phyloP scores from a whole-genome alignment of 2,797 vertebrate species.

The Cynodonichthys magdalenae region DNA sequence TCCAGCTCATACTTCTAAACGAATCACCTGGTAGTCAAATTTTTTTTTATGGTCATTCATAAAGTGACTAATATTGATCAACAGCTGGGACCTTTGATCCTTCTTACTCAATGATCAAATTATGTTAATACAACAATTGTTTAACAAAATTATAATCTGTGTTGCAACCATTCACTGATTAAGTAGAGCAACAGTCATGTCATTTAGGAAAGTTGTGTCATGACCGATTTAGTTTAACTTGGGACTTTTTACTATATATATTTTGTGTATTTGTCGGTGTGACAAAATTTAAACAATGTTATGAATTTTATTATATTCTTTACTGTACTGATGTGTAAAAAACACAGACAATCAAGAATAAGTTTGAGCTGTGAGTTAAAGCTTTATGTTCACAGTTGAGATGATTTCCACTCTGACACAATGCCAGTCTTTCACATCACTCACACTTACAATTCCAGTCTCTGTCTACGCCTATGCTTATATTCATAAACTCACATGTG shows the following conservation, averaged over 20 bases:
- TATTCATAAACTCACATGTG: slow-evolving; percentile 40
- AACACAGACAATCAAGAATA: neutral
- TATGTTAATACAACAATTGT: neutral
- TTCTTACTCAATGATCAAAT: neutral
- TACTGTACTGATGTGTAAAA: neutral
- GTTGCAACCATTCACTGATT: slow-evolving; percentile 14
- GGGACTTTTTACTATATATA: slow-evolving; percentile 37
- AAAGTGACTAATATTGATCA: too few relatives aligned
- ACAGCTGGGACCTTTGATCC: neutral
- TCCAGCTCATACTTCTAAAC: too few relatives aligned
- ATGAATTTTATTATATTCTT: neutral
- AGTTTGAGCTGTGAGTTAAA: slow-evolving; percentile 16
- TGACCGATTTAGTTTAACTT: slow-evolving; percentile 17
- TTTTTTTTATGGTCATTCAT: too few relatives aligned
- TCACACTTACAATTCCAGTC: slow-evolving; percentile 42
- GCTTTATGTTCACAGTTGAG: slow-evolving; percentile 54
- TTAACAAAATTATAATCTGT: neutral
- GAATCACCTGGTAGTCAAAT: too few relatives aligned
- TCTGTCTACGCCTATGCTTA: slow-evolving; percentile 48
- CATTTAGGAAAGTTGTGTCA: slow-evolving; percentile 25
- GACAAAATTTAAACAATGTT: too few relatives aligned
- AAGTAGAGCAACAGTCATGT: slow-evolving; percentile 29
- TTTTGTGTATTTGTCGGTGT: neutral
- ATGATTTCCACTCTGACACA: slow-evolving; percentile 69
- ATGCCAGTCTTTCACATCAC: slow-evolving; percentile 63